These are phyloP conservation scores for Oenanthe melanoleuca DNA, from an alignment of 2,113 vertebrate genomes.

Conservation along the genomic window DNA sequence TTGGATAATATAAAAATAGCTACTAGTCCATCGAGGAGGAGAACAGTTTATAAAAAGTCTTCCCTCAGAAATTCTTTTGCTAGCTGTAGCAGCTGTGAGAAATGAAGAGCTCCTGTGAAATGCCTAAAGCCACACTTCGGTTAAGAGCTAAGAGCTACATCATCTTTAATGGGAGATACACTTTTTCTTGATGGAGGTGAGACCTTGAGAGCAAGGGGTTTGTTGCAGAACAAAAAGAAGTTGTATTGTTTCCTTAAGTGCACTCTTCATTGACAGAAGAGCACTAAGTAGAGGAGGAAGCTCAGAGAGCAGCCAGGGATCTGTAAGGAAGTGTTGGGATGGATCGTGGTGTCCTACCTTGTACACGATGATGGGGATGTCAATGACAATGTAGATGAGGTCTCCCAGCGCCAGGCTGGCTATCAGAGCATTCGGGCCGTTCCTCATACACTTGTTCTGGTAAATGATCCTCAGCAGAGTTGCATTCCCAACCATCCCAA, in stretches of 20 bases:
- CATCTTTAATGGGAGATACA: background rate
- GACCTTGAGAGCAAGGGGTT: background rate
- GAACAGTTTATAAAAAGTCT: background rate
- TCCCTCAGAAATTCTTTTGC: background rate
- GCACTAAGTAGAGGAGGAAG: background rate
- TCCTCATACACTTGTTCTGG: constrained; percentile 98
- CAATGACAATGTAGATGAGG: constrained; percentile 94
- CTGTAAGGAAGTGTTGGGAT: background rate
- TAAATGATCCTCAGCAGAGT: constrained; percentile 98
- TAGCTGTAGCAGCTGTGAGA: background rate
- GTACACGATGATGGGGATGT: constrained; percentile 91
- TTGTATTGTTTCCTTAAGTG: background rate
- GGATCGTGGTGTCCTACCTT: constrained; percentile 83
- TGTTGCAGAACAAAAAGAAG: background rate
- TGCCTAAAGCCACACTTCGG: background rate
- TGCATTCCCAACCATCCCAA: constrained; percentile 94
- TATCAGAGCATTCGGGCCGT: constrained; percentile 96
- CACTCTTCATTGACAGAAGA: background rate
- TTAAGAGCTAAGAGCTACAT: background rate
- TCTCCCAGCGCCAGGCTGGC: constrained; percentile 96
- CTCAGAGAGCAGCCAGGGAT: background rate
- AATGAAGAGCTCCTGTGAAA: background rate
- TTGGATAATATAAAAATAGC: background rate
- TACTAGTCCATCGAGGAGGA: background rate
- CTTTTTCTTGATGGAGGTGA: background rate